Conservation (phyloP, 2,797 vertebrate species). For the Mus spretus region DNA sequence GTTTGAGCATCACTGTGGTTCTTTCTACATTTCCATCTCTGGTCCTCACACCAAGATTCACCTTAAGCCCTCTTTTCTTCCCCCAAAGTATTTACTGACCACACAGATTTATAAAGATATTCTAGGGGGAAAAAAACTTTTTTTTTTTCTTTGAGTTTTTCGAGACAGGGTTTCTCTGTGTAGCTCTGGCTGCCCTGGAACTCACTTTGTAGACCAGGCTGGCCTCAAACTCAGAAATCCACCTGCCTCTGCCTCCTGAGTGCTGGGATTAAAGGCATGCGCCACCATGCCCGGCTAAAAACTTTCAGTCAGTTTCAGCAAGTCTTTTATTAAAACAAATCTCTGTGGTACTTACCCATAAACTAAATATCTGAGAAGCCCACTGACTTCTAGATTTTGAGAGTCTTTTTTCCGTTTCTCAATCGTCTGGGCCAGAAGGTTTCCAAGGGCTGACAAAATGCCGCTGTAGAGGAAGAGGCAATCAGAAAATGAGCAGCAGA, state of each 20-base stretch:
- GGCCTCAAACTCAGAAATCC: too few relatives aligned
- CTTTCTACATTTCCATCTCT: neutral
- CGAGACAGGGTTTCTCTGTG: too few relatives aligned
- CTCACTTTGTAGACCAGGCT: too few relatives aligned
- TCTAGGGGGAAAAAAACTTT: neutral
- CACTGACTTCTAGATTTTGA: constrained; percentile 87
- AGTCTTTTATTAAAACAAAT: neutral
- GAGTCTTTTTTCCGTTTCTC: constrained; percentile 87
- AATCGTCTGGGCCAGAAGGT: constrained; percentile 92
- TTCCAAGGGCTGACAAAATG: constrained; percentile 94
- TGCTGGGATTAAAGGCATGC: too few relatives aligned
- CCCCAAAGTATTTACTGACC: neutral
- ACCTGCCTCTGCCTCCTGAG: too few relatives aligned
- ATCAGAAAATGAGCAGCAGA: constrained; percentile 16
- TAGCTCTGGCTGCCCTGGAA: too few relatives aligned
- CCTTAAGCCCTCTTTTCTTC: neutral
- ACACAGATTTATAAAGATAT: neutral
- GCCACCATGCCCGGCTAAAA: too few relatives aligned
- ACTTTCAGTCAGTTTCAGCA: neutral
- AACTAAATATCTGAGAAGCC: constrained; percentile 91
- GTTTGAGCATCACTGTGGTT: neutral
- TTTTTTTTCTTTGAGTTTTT: too few relatives aligned
- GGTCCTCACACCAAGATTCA: neutral
- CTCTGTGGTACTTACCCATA: constrained; percentile 91
- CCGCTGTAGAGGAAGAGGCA: constrained; percentile 88